Evolutionary conservation across 2,797 vertebrate species (phyloP), one percentile per base, ranked within the genome.

Genomic region (Cossypha dichroa): DNA sequence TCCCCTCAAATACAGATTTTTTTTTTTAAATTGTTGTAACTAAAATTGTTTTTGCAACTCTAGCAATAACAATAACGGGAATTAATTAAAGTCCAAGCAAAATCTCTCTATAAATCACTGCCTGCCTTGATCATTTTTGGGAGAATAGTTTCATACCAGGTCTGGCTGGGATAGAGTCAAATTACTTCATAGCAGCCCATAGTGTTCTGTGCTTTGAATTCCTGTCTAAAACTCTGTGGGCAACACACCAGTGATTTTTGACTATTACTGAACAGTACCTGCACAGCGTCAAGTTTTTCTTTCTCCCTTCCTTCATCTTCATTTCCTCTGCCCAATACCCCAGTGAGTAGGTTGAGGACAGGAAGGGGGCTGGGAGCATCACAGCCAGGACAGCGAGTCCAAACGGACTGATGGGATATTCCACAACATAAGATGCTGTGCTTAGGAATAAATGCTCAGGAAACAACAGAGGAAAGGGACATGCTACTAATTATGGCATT

Each of bases 61-160:
- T 34, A 43, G 3, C 28, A 60, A 13, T 40, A 54, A n/a, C 2
- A 43, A 3, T 40, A 43, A 36, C 8, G 5, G 8, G 40, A 56
- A 69, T 6, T 51, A 46, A n/a, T 16, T 33, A 78, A 88, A 84
- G 59, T 64, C 13, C 11, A 63, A 67, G 6, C 4, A 84, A 66
- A 75, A 45, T 49, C 41, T 68, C 19, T 41, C 16, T 43, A 5
- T 43, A 63, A 77, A 43, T 48, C 3, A 3, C 6, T 74, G 7
- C 15, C 10, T 77, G 9, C 8, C 28, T 62, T 81, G 19, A 59
- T 28, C 0, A 52, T 25, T 73, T 93, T 66, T 68, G 9, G 33
- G 81, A 81, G 7, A 38, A 36, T 2, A 0, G 33, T 28, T 81
- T 74, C 2, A 0, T 86, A 49, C 10, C 28, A 17, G 1, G 1